Percentiles rank a stretch among this genome's conserved stretches.
phyloP scores from a whole-genome alignment of 2,888 invertebrate genomes.

The Lasioglossum figueresi region DNA sequence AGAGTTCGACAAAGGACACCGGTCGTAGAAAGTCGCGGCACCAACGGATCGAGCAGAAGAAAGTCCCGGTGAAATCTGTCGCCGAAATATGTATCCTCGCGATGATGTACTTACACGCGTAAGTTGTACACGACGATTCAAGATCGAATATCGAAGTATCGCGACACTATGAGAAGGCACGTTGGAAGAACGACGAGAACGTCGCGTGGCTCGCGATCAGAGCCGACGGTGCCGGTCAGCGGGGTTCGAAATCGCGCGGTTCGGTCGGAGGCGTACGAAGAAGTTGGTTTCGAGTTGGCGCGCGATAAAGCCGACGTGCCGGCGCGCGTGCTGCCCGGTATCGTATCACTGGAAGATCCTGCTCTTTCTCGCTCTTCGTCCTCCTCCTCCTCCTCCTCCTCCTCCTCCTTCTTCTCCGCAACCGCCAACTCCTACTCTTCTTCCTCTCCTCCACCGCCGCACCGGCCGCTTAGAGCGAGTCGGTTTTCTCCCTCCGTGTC shows the following conservation, averaged over 20 bases:
- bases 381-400: slow-evolving; percentile 49
- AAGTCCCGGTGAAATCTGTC: slow-evolving; percentile 37
- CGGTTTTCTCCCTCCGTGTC: slow-evolving; percentile 42
- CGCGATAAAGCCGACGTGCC: slow-evolving; percentile 65
- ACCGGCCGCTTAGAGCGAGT: slow-evolving; percentile 22
- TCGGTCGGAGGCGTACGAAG: slow-evolving; percentile 46
- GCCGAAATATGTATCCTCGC: background rate
- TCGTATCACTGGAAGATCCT: slow-evolving; percentile 71
- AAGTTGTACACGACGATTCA: background rate
- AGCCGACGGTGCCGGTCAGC: background rate
- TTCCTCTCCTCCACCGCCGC: slow-evolving; percentile 43
- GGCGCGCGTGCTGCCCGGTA: slow-evolving; percentile 69
- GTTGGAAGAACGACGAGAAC: background rate
- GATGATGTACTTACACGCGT: background rate
- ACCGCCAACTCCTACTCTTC: slow-evolving; percentile 38
- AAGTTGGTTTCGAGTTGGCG: slow-evolving; percentile 56
- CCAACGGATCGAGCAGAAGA: slow-evolving; percentile 13
- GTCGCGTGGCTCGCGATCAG: background rate
- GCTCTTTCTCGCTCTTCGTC: slow-evolving; percentile 65
- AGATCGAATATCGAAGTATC: background rate
- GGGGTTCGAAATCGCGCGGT: slow-evolving; percentile 46
- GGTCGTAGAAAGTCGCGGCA: slow-evolving; percentile 41
- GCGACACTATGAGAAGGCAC: background rate
- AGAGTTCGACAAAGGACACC: background rate
- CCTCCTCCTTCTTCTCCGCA: slow-evolving; percentile 46